phyloP scores from a whole-genome alignment of 2,113 vertebrate genomes.

The Oreamnos americanus region DNA sequence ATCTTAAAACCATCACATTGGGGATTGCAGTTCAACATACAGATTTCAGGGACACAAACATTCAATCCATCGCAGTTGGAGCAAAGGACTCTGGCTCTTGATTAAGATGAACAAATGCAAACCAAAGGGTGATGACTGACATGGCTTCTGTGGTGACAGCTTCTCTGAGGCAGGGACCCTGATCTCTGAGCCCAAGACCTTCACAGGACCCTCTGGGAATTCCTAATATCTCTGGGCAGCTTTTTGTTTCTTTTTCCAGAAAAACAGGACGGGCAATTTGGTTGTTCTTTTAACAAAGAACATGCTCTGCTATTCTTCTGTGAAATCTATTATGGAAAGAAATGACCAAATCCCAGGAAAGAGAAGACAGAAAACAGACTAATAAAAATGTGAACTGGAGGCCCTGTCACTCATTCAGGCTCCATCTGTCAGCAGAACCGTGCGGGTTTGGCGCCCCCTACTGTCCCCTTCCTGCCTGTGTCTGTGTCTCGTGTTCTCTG shows the following conservation, averaged over 20 bases:
- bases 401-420: not conserved
- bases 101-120: not conserved
- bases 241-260: not conserved
- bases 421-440: not conserved
- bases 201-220: not conserved
- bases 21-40: no score
- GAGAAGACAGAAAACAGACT: not conserved
- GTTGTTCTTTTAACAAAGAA: not conserved
- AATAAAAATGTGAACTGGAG: not conserved
- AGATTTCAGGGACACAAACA: not conserved
- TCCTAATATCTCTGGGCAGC: not conserved
- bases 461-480: constrained; percentile 61
- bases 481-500: not conserved
- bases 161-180: not conserved
- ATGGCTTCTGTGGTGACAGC: not conserved
- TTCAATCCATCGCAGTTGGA: not conserved
- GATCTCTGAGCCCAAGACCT: not conserved
- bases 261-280: not conserved
- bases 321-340: not conserved
- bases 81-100: not conserved
- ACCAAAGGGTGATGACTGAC: not conserved
- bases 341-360: not conserved
- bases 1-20: not conserved
- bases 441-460: constrained; percentile 83
- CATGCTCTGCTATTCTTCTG: not conserved